A percentile compares a stretch with the other conserved stretches of the same genome.
These are phyloP conservation scores for Lophura nycthemera DNA, from an alignment of 2,113 vertebrate species.

Conservation along the genomic window DNA sequence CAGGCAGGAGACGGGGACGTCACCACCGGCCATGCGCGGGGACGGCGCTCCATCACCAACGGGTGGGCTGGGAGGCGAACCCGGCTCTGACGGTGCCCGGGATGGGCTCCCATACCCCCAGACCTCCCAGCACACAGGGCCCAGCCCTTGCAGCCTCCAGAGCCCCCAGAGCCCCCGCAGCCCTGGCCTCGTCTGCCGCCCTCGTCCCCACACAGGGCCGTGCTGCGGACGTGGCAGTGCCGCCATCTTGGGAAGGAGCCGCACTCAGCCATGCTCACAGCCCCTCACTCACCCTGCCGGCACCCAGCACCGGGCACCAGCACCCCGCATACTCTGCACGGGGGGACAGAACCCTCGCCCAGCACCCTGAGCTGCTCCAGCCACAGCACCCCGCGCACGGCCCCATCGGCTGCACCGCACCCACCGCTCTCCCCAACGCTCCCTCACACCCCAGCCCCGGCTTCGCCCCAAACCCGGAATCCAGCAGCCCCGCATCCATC, in stretches of 20 bases:
- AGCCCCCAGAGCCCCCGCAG: fast-evolving
- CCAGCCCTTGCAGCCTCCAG: fast-evolving
- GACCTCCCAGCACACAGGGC: fast-evolving
- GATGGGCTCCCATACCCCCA: fast-evolving
- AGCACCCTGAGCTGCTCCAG: not conserved
- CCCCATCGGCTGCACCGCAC: not conserved
- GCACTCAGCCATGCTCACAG: not conserved
- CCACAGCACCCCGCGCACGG: fast-evolving
- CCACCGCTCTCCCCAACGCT: not conserved
- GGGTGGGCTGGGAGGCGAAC: not conserved
- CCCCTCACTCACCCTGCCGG: fast-evolving
- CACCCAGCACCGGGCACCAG: not conserved
- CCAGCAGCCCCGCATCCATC: fast-evolving
- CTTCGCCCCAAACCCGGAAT: fast-evolving
- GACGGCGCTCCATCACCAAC: slow-evolving; percentile 36
- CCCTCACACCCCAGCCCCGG: too few species aligned
- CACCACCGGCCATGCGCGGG: not conserved
- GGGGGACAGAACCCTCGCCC: fast-evolving
- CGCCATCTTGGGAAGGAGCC: slow-evolving; percentile 26
- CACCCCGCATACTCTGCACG: not conserved
- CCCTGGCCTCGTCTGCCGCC: fast-evolving
- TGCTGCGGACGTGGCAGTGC: not conserved
- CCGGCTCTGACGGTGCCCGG: fast-evolving
- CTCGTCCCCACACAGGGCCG: not conserved
- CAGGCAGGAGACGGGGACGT: slow-evolving; percentile 57